These are phyloP conservation scores for Paragorgia papillata DNA, from an alignment of 92 coral and sea anemone genomes.

Conservation along the genomic window DNA sequence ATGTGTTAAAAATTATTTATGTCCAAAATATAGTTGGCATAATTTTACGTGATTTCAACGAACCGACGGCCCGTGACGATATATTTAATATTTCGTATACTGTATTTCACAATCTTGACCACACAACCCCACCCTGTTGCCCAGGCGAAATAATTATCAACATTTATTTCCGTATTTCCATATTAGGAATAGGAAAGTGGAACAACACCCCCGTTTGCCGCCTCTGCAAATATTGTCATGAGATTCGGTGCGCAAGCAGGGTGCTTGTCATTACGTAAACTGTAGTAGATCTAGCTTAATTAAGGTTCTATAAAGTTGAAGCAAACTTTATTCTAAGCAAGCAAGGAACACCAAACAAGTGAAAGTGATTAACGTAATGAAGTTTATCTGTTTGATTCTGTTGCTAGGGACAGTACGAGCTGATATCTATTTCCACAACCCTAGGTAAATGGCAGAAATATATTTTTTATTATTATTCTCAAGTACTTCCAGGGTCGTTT, in stretches of 20 bases:
- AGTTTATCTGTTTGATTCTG: slow-evolving; percentile 35
- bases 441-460: slow-evolving; percentile 61
- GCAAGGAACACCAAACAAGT: too few species aligned
- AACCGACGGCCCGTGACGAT: too few species aligned
- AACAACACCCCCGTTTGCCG: not conserved
- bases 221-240: not conserved
- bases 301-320: not conserved
- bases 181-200: not conserved
- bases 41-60: too few species aligned
- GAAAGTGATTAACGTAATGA: slow-evolving; percentile 51
- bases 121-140: too few species aligned
- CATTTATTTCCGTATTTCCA: not conserved
- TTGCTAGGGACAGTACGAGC: slow-evolving; percentile 55
- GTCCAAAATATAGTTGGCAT: too few species aligned
- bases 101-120: too few species aligned
- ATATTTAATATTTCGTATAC: too few species aligned
- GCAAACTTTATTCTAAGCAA: too few species aligned
- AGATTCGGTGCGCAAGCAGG: not conserved
- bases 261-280: not conserved
- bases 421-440: slow-evolving; percentile 91
- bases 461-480: not conserved
- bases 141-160: too few species aligned
- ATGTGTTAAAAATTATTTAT: too few species aligned
- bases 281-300: not conserved
- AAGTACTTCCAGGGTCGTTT: not conserved